Base-by-base conservation (phyloP, 92 coral and sea anemone species). In the Parazoanthus darwini region DNA sequence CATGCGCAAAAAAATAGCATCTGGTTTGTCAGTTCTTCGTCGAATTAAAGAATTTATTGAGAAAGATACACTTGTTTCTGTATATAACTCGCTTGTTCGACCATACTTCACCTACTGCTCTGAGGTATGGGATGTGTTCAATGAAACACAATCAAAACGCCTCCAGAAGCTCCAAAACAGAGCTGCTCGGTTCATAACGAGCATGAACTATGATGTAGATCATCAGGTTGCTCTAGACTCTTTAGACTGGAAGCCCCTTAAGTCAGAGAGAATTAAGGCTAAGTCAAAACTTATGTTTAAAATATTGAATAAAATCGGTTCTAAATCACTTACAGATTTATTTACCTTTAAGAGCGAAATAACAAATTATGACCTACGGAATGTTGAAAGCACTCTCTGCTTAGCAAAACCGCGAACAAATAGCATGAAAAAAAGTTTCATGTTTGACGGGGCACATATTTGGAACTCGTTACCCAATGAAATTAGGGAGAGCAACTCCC, bases 181-280 rank as follows among this genome's bases (percentile, higher is more conserved):
- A n/a, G 75, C 75, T 35, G 75, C 75, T 18, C 75, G 75, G 13
- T 11, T 70, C 26, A 70, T 70, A 36, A 43, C 50, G 67, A 86
- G 74, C 63, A 74, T 86, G 88, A 86, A 38, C 66, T 26, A 86
- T 86, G 81, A 86, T 74, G 68, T 74, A 36, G 82, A 86, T 86
- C 88, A 86, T 86, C 15, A 78, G 37, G 68, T 58, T 51, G 77
- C 86, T 82, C 39, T 81, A 81, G 10, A 39, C 0, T 59, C 68
- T 58, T 81, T 81, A 25, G 86, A 65, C 11, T 81, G 86, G 86
- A n/a, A 81, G 35, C 70, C 86, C 1, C 86, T 81, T 54, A 46
- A 81, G 22, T 11, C 67, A 18, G 42, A 23, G 36, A 50, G 85
- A 50, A 48, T 23, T 29, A 80, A 80, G 68, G 85, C 85, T 11